Evolutionary conservation across 2,113 vertebrate genomes (phyloP).

Genomic region (Gopherus flavomarginatus): DNA sequence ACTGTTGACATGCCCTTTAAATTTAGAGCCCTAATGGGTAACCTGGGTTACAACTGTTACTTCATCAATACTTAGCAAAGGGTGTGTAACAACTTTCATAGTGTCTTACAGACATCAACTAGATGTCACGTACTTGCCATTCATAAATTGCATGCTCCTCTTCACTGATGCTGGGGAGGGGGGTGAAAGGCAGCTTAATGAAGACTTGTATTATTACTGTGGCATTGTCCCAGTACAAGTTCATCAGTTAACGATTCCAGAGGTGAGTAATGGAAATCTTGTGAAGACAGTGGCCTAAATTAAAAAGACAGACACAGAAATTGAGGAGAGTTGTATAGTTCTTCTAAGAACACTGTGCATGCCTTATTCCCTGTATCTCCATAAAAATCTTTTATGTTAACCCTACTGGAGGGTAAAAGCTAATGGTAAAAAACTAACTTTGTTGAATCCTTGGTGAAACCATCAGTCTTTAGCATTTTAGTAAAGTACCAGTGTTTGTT

Average conservation of each 20-base stretch:
- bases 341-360: neutral
- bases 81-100: accelerated
- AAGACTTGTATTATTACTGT: accelerated
- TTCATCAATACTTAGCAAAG: accelerated
- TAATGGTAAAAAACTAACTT: neutral
- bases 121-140: accelerated
- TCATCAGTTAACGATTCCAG: neutral
- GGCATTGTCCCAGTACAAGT: neutral
- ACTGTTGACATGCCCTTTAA: accelerated
- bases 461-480: neutral
- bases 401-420: neutral
- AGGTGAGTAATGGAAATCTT: neutral
- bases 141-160: neutral
- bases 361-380: accelerated
- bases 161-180: neutral
- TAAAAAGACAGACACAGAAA: neutral
- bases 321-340: neutral
- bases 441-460: neutral
- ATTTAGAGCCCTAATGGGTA: neutral
- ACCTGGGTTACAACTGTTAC: neutral
- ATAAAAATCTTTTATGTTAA: neutral
- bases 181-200: neutral
- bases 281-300: neutral
- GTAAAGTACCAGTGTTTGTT: neutral
- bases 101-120: accelerated